A percentile compares a stretch with the other conserved stretches of the same genome.
Conservation (phyloP, 2,113 vertebrate species). For the Periophthalmodon schlosseri region DNA sequence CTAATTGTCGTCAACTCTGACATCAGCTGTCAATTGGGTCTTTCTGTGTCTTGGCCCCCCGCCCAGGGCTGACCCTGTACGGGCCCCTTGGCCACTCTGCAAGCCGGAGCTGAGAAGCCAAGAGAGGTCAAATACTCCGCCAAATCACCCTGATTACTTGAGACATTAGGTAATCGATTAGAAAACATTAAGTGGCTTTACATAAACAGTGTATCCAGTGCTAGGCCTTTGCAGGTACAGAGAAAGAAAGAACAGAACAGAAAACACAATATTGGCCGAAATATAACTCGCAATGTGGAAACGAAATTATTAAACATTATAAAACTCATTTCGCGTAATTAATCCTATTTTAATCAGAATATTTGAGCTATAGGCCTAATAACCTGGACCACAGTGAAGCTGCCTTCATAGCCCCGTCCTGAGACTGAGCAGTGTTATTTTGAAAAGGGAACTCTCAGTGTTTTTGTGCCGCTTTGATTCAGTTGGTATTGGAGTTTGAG, state of each 20-base stretch:
- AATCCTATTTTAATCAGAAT: not conserved
- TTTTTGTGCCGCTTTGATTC: conserved; percentile 72
- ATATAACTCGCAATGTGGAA: not conserved
- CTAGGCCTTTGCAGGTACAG: conserved; percentile 13
- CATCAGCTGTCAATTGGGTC: conserved; percentile 67
- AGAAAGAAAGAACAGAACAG: not conserved
- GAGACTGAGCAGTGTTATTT: conserved; percentile 21
- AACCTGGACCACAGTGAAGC: not conserved
- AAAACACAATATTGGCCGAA: not conserved
- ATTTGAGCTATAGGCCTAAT: not conserved
- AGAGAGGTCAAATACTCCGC: conserved; percentile 75
- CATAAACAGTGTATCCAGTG: conserved; percentile 67
- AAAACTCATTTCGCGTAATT: too few relatives aligned
- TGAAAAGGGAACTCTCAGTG: conserved; percentile 62
- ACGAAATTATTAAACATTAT: not conserved
- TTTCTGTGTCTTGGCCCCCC: conserved; percentile 18
- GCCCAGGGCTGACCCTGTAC: conserved; percentile 55
- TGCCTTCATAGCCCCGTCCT: conserved; percentile 12
- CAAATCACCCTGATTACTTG: conserved; percentile 76
- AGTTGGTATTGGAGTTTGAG: conserved; percentile 86
- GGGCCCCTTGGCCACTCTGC: conserved; percentile 50
- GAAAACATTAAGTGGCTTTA: conserved; percentile 74
- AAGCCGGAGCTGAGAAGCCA: conserved; percentile 63
- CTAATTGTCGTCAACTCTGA: conserved; percentile 78
- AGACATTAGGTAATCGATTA: conserved; percentile 79